Conservation (phyloP, 2,113 vertebrate genomes). For the Myocastor coypus region DNA sequence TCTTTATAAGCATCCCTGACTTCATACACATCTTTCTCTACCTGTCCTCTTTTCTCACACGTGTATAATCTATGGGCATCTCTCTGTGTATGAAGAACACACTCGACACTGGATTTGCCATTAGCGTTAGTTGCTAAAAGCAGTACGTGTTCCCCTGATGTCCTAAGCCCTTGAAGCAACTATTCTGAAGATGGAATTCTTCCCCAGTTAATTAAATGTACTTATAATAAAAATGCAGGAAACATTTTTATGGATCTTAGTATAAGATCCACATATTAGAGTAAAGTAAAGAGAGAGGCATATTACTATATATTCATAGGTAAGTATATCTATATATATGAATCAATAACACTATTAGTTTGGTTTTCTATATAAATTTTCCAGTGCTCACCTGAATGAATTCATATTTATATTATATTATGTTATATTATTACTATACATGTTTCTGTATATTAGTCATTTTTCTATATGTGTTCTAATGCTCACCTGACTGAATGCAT, state of each 20-base stretch:
- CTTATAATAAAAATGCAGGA: too few species aligned
- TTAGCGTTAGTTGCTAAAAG: not conserved
- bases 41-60: not conserved
- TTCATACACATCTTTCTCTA: not conserved
- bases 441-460: not conserved
- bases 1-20: too few species aligned
- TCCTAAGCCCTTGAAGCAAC: too few species aligned
- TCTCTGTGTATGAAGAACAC: not conserved
- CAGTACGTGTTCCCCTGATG: not conserved
- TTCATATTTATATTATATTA: not conserved
- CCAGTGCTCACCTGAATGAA: not conserved
- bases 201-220: too few species aligned
- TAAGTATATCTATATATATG: not conserved
- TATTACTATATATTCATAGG: not conserved
- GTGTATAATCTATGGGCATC: too few species aligned
- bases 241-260: too few species aligned
- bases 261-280: not conserved
- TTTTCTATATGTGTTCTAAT: not conserved
- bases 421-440: not conserved
- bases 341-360: constrained; percentile 16
- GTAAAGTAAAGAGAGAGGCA: not conserved
- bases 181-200: too few species aligned
- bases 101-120: not conserved
- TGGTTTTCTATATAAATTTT: constrained; percentile 11
- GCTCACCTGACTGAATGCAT: not conserved